Base-by-base conservation (phyloP, 2,797 vertebrate species). In the Enteromius anoplus region DNA sequence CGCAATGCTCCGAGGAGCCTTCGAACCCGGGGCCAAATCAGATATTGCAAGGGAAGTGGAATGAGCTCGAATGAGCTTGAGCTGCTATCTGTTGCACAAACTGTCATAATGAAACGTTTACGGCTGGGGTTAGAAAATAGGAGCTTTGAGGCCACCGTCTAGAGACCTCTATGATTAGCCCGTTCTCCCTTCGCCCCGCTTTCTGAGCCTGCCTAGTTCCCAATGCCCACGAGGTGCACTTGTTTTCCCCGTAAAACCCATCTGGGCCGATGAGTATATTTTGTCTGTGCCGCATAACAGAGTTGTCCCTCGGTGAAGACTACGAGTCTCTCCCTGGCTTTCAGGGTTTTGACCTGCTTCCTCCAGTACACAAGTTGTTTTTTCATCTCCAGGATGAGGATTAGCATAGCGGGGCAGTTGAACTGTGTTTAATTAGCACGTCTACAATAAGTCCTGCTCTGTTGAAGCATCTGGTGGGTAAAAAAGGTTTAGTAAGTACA, bases 101-200 rank as follows among this genome's bases (percentile, higher is more conserved):
- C 89, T 87, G 87, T 91, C 86, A 75, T 90, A 91, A 93, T 93
- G 91, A 92, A 91, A 88, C 88, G 84, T 80, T 89, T 89, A 87
- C 58, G 71, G 83, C 70, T 70, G 81, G 75, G 70, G 81, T 82
- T 89, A 87, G 88, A 89, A 91, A 91, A 91, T 92, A 92, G 89
- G 88, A 87, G 90, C 86, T 91, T 32, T 62, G 81, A 85, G 86
- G 84, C 83, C 45, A 79, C 70, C n/a, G 86, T 88, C 87, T 85
- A 71, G 86, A 82, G 86, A 85, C 69, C 37, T 45, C 64, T 72
- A 32, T 82, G 84, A 82, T 85, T 82, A 60, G 72, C 75, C 66
- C 14, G 15, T n/a, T 45, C 55, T 65, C 45, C 58, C 47, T 66
- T 82, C 15, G 47, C 79, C 69, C 45, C 11, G 37, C 45, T 40